A percentile compares a stretch with the other conserved stretches of the same genome.
Evolutionary conservation across 2,888 invertebrate genomes (phyloP).

Genomic region (Melanostoma scalare): DNA sequence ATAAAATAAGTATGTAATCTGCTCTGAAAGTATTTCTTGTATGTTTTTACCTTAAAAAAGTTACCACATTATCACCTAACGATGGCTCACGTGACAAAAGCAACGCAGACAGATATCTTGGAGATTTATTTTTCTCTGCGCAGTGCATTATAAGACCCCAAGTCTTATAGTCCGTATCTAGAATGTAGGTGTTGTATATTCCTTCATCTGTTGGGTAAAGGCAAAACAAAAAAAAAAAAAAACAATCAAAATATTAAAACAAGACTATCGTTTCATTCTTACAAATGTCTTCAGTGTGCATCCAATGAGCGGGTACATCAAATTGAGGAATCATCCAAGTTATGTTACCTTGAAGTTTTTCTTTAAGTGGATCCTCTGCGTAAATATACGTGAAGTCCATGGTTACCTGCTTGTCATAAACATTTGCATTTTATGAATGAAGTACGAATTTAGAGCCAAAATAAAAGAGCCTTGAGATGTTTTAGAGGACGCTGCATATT

Average conservation of each 20-base stretch:
- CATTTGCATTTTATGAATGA: background rate
- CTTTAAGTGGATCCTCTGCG: slow-evolving; percentile 91
- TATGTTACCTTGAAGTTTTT: slow-evolving; percentile 91
- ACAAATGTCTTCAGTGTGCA: slow-evolving; percentile 93
- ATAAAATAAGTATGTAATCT: background rate
- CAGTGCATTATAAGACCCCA: slow-evolving; percentile 93
- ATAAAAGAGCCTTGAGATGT: too few species aligned
- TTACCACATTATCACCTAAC: slow-evolving; percentile 84
- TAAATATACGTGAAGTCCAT: slow-evolving; percentile 95
- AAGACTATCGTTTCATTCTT: slow-evolving; percentile 77
- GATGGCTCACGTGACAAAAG: slow-evolving; percentile 87
- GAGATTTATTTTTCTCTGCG: slow-evolving; percentile 90
- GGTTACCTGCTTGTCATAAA: slow-evolving; percentile 84
- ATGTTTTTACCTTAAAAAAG: slow-evolving; percentile 79
- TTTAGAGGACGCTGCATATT: too few species aligned
- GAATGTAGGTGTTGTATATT: slow-evolving; percentile 92
- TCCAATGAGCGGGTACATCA: slow-evolving; percentile 91
- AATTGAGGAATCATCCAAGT: slow-evolving; percentile 92
- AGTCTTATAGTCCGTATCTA: slow-evolving; percentile 92
- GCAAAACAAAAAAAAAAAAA: background rate
- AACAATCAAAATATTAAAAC: slow-evolving; percentile 2
- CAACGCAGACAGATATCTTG: slow-evolving; percentile 91
- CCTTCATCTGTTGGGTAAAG: slow-evolving; percentile 87
- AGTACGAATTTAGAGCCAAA: background rate
- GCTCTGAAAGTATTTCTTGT: too few species aligned